Evolutionary conservation across 2,888 invertebrate genomes (phyloP).

Genomic region (Aphidius colemani): DNA sequence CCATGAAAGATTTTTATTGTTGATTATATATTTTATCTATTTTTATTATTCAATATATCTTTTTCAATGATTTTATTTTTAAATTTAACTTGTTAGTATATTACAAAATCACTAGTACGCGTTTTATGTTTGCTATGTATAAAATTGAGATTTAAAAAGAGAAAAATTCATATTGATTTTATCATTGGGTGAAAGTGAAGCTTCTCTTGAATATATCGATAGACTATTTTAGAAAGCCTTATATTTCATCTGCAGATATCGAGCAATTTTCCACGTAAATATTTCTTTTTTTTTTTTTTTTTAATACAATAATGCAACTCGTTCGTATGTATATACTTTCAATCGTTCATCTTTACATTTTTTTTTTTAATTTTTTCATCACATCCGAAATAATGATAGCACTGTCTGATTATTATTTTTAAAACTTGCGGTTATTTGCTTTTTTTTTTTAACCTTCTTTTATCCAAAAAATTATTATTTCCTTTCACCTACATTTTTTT

Average conservation of each 20-base stretch:
- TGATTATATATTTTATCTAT: too few relatives aligned
- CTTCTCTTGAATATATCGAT: conserved; percentile 38
- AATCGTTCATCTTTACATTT: too few relatives aligned
- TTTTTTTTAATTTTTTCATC: too few relatives aligned
- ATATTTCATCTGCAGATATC: conserved; percentile 24
- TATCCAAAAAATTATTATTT: too few relatives aligned
- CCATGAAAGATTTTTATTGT: too few relatives aligned
- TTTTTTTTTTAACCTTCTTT: too few relatives aligned
- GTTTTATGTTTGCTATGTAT: neutral
- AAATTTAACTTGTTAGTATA: conserved; percentile 1
- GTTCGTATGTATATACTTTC: neutral
- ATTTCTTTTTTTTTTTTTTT: neutral
- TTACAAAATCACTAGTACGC: neutral
- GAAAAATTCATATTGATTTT: neutral
- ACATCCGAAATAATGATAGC: too few relatives aligned
- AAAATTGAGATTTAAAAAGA: neutral
- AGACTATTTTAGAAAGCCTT: conserved; percentile 55
- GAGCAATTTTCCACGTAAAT: conserved; percentile 19
- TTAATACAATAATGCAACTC: neutral
- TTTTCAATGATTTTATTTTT: neutral
- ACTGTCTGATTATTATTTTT: too few relatives aligned
- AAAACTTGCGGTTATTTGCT: too few relatives aligned
- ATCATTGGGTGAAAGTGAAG: conserved; percentile 50
- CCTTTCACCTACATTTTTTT: too few relatives aligned
- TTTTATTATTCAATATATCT: too few relatives aligned